Conservation (phyloP, 2,888 invertebrate genomes). For the Linyphia triangularis region DNA sequence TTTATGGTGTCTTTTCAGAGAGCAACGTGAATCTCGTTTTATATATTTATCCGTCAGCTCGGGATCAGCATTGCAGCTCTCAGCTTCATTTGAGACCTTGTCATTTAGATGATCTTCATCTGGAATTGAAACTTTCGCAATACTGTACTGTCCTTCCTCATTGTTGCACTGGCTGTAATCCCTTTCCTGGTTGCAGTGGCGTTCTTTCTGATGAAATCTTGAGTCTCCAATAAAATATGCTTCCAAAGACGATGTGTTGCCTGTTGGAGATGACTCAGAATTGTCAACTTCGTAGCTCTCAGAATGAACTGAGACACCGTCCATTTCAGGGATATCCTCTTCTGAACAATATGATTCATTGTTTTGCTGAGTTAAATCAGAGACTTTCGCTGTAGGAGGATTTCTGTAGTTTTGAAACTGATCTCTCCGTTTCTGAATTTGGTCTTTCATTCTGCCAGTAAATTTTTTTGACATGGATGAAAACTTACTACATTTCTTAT, state of each 20-base stretch:
- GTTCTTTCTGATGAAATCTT: too few relatives aligned
- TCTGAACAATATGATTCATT: neutral
- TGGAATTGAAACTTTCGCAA: neutral
- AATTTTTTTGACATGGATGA: slow-evolving; percentile 27
- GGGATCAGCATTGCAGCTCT: neutral
- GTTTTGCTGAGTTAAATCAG: neutral
- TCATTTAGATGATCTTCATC: neutral
- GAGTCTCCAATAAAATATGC: slow-evolving; percentile 43
- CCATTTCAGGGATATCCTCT: neutral
- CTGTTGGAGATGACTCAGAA: neutral
- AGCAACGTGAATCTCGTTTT: too few relatives aligned
- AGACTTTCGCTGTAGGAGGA: neutral
- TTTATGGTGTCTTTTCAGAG: too few relatives aligned
- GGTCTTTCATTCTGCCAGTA: slow-evolving; percentile 38
- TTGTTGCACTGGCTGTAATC: neutral
- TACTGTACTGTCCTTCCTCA: neutral
- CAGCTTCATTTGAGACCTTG: neutral
- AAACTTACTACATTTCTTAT: slow-evolving; percentile 34
- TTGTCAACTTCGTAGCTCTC: neutral
- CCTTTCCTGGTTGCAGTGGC: too few relatives aligned
- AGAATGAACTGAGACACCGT: neutral
- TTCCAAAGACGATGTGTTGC: neutral
- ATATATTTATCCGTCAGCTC: too few relatives aligned
- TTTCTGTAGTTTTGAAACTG: slow-evolving; percentile 21
- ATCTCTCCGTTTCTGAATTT: slow-evolving; percentile 49